Conservation (phyloP, 2,113 vertebrate genomes). For the Merops nubicus region DNA sequence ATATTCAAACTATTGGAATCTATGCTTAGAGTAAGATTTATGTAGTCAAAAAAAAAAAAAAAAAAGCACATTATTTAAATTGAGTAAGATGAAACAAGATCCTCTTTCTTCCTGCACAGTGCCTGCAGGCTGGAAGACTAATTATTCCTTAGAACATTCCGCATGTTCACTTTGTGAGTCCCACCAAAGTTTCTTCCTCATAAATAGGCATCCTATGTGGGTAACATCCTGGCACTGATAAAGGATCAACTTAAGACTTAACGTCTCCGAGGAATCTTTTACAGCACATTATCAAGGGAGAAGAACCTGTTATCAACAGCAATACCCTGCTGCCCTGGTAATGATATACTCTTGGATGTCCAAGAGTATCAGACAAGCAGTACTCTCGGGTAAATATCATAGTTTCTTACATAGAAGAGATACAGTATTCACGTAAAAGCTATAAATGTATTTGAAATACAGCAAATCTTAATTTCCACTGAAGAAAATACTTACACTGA, state of each 20-base stretch:
- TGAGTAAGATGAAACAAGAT: neutral
- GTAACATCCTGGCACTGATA: neutral
- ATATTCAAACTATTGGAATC: neutral
- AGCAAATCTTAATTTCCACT: neutral
- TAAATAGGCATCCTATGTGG: neutral
- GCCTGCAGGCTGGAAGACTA: neutral
- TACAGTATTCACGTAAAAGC: neutral
- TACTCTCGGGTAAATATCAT: neutral
- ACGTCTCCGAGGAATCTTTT: neutral
- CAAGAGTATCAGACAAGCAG: neutral
- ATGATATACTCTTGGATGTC: too few species aligned
- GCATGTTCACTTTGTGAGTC: neutral
- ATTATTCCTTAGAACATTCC: neutral
- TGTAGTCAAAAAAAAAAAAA: neutral
- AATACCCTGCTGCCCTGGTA: neutral
- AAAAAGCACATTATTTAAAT: neutral
- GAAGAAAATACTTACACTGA: neutral
- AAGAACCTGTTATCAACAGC: neutral
- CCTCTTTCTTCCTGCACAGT: neutral
- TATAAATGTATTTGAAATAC: neutral
- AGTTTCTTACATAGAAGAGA: neutral
- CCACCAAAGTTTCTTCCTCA: neutral
- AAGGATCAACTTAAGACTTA: neutral
- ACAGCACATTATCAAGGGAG: neutral
- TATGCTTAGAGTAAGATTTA: neutral